Base-by-base conservation (phyloP, 2,888 invertebrate genomes). In the Ectropis crepuscularia region DNA sequence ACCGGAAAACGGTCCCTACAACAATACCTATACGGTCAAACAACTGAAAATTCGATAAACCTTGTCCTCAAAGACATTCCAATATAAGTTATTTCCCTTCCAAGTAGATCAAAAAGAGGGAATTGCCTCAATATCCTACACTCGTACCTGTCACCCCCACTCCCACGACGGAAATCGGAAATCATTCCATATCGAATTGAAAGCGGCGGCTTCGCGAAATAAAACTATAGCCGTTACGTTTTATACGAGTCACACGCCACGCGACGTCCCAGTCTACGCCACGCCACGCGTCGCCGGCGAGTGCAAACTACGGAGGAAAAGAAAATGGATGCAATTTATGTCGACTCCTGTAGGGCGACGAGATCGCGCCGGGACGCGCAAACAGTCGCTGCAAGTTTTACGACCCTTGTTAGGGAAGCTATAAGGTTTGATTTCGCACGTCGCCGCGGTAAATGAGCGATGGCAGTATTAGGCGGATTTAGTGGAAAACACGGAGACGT, bases 251-350 rank as follows among this genome's bases (percentile, higher is more conserved):
- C 48, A 36, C 58, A 28, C 6, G 37, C 11, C 37, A 42, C 43
- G 42, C 54, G 45, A 9, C 41, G 12, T 43, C 6, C 11, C 5
- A n/a, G n/a, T 43, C 10, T 39, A 39, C 48, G 36, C 55, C 39
- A 16, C 48, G 46, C 57, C 53, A 47, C 53, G 39, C 39, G 39
- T n/a, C 55, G 41, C 43, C 50, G 12, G 48, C 36, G 0, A 62
- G 46, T 70, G 67, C 67, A 62, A 63, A 67, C 57, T 65, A 69
- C 69, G 67, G 68, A 67, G 65, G 69, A 58, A 71, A 69, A 73
- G 70, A 71, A 74, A 77, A 78, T 76, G 68, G 69, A 76, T 76
- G 74, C 74, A 77, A 78, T 78, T 78, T 77, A 73, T 71, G 71
- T 71, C 65, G 69, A 54, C 67, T 70, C 67, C 67, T 63, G 68